phyloP scores from a whole-genome alignment of 92 coral and sea anemone genomes.

The Porites evermanni region DNA sequence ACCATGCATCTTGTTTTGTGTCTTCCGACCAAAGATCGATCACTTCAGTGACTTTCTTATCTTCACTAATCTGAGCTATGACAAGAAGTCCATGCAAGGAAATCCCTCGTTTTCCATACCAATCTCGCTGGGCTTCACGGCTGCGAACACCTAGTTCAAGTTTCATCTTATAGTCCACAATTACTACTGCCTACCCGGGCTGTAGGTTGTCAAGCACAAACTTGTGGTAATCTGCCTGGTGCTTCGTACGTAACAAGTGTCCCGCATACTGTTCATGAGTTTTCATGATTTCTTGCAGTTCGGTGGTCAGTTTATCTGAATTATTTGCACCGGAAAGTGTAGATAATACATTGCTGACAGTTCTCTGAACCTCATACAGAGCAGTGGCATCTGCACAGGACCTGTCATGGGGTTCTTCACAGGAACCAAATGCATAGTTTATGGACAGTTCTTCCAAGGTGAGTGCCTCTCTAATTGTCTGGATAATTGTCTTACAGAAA shows the following conservation, averaged over 20 bases:
- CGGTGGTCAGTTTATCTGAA: not conserved
- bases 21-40: constrained; percentile 34
- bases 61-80: constrained; percentile 34
- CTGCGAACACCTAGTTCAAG: constrained; percentile 42
- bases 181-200: constrained; percentile 44
- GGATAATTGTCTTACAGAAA: constrained; percentile 20
- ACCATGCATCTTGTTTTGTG: constrained; percentile 41
- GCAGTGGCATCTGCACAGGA: not conserved
- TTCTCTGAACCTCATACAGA: not conserved
- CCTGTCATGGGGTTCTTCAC: constrained; percentile 30
- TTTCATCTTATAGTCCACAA: constrained; percentile 50
- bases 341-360: not conserved
- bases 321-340: not conserved
- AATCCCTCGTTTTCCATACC: constrained; percentile 59
- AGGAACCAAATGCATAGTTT: constrained; percentile 34
- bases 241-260: constrained; percentile 33
- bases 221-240: constrained; percentile 34
- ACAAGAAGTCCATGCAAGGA: constrained; percentile 47
- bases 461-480: constrained; percentile 41
- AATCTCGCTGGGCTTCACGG: constrained; percentile 52
- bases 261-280: constrained; percentile 12
- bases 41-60: not conserved
- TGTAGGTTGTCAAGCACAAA: constrained; percentile 26
- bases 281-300: not conserved
- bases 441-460: constrained; percentile 43